Evolutionary conservation across 1,140 invertebrate species (phyloP), one percentile per base, ranked within the genome.

Genomic region (Drosophila lowei): DNA sequence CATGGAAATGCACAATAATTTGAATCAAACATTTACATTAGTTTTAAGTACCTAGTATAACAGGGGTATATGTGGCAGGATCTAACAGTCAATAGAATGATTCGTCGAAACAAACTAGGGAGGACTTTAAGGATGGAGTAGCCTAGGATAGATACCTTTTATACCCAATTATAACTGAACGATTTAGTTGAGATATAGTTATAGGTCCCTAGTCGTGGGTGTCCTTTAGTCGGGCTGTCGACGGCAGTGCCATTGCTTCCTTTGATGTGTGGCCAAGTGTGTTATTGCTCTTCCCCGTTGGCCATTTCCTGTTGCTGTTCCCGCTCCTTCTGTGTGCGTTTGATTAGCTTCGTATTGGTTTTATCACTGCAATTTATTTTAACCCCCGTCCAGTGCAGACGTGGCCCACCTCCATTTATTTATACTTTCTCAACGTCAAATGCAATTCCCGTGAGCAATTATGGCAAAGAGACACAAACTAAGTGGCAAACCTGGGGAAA

Each of bases 281-380:
- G 34, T 13, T 38, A 38, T 38, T 38, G 11, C 11, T 13, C 34
- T 38, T 13, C 4, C 11, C 34, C 55, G 48, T 28, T 15, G 41
- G 34, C 34, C 42, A n/a, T 44, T 60, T 44, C 15, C 30, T 25
- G 3, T 25, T 23, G 23, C 2, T 23, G 23, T 23, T 25, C 2
- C 18, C 16, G 41, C 42, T 70, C 41, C 44, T 34, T 43, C 1
- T 44, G 42, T 61, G 23, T 55, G 41, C 48, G 50, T 52, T 43
- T 80, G 71, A 76, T 84, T 83, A 72, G 75, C 75, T 61, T 67
- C 65, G 71, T 72, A 72, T 84, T 84, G 72, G 64, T 53, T 83
- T 78, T 78, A 72, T 79, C 64, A 52, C 50, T 57, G 47, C 66
- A 78, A 72, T 76, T 72, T 73, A 54, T 65, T 64, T 57, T 56